Base-by-base conservation (phyloP, 2,797 vertebrate genomes). In the Notoglanidium macrostoma region DNA sequence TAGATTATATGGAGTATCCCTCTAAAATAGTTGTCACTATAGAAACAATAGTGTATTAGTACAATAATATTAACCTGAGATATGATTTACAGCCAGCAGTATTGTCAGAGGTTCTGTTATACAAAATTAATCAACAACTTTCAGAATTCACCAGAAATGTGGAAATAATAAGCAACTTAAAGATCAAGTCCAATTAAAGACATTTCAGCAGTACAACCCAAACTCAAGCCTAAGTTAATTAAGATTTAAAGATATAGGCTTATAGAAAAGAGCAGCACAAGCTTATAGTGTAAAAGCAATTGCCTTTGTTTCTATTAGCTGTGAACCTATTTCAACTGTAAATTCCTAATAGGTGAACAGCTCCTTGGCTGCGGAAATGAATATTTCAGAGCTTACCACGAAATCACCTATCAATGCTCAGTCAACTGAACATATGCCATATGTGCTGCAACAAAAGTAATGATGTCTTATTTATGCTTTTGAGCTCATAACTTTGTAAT, bases 291-390 rank as follows among this genome's bases (percentile, higher is more conserved):
- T 80, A 88, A 32, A 83, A 85, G 70, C 79, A 84, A 57, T 80
- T 63, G 74, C 85, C 73, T 63, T 87, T 87, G 93, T 95, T 95
- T 95, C 94, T 94, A 93, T 95, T 93, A 94, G 92, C 92, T 82
- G 89, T 91, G 91, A 89, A 95, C 90, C 93, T 91, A 91, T 91
- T 94, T 95, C 88, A 94, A 95, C 95, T 95, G 94, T 96, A 95
- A 95, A 95, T 96, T 96, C 95, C 95, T 91, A 89, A 89, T 92
- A 94, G 93, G 94, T 96, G 94, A 96, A 92, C 93, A 94, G 87
- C 84, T 89, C 6, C 85, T 91, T 93, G 91, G 91, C 90, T 40
- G 76, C 79, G 54, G 86, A 61, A 65, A 51, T 9, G 88, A 87
- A 96, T 94, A 90, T 94, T 95, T 96, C 86, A 90, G 92, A 94